A percentile compares a stretch with the other conserved stretches of the same genome.
These are phyloP conservation scores for Habrosyne pyritoides DNA, from an alignment of 2,888 invertebrate genomes.

Conservation along the genomic window DNA sequence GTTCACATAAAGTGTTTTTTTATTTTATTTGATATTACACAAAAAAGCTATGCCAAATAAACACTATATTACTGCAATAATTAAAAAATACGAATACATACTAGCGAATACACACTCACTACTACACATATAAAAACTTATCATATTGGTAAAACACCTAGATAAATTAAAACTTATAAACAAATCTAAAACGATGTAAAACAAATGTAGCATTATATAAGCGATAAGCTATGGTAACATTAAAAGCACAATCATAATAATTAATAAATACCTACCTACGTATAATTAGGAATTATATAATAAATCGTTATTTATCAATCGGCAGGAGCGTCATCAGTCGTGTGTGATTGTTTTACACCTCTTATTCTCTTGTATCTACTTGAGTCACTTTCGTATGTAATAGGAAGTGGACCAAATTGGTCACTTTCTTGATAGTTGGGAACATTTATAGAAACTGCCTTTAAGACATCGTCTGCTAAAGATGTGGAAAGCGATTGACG, in stretches of 20 bases:
- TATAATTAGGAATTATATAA: conserved; percentile 10
- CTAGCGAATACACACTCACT: too few relatives aligned
- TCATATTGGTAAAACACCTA: conserved; percentile 1
- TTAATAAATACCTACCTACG: conserved; percentile 13
- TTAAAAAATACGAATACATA: too few relatives aligned
- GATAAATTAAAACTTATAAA: conserved; percentile 9
- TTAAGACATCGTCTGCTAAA: conserved; percentile 35
- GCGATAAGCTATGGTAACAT: neutral
- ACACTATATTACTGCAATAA: too few relatives aligned
- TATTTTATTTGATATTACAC: too few relatives aligned
- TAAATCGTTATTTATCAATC: conserved; percentile 13
- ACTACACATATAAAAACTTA: conserved; percentile 18
- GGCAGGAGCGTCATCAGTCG: conserved; percentile 23
- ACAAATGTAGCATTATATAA: conserved; percentile 19
- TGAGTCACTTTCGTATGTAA: conserved; percentile 59
- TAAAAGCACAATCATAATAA: conserved; percentile 11
- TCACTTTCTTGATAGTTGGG: conserved; percentile 62
- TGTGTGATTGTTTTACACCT: conserved; percentile 51
- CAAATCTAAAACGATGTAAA: conserved; percentile 16
- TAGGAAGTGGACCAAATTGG: conserved; percentile 60
- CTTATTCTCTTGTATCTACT: conserved; percentile 71
- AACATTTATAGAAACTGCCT: conserved; percentile 40
- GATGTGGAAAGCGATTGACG: conserved; percentile 36
- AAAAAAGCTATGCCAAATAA: neutral
- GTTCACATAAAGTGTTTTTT: neutral